Evolutionary conservation across 2,113 vertebrate genomes (phyloP).

Genomic region (Fregetta grallaria): DNA sequence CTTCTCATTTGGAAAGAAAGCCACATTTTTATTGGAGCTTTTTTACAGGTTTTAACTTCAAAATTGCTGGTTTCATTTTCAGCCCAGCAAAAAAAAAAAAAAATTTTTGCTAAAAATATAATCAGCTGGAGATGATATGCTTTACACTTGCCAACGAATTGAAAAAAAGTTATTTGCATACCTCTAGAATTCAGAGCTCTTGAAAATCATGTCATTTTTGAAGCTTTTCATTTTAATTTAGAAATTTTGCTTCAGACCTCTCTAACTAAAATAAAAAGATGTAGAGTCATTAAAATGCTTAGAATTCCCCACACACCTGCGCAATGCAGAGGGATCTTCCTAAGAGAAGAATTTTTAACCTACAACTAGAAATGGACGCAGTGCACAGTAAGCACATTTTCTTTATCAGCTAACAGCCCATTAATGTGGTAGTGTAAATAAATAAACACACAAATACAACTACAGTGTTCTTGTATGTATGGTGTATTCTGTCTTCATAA

Average conservation of each 20-base stretch:
- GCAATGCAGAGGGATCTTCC: not conserved
- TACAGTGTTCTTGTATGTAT: not conserved
- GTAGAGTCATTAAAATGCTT: not conserved
- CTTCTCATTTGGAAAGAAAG: not conserved
- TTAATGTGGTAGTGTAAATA: not conserved
- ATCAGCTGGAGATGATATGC: not conserved
- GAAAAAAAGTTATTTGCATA: conserved; percentile 6
- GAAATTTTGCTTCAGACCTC: not conserved
- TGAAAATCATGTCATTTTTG: not conserved
- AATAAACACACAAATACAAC: not conserved
- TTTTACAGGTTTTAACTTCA: not conserved
- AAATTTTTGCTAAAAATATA: not conserved
- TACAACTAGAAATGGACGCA: not conserved
- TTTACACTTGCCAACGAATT: not conserved
- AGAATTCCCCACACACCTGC: not conserved
- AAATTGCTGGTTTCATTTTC: conserved; percentile 19
- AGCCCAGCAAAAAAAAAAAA: not conserved
- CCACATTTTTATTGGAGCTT: not conserved
- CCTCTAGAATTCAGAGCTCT: not conserved
- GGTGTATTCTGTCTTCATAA: not conserved
- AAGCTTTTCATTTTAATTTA: conserved; percentile 1
- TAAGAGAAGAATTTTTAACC: not conserved
- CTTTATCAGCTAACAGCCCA: fast-evolving
- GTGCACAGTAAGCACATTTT: not conserved
- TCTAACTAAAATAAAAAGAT: not conserved